These are phyloP conservation scores for Haliclystus octoradiatus DNA, from an alignment of 30 jellyfish, hydroid and myxozoan genomes.

Conservation along the genomic window DNA sequence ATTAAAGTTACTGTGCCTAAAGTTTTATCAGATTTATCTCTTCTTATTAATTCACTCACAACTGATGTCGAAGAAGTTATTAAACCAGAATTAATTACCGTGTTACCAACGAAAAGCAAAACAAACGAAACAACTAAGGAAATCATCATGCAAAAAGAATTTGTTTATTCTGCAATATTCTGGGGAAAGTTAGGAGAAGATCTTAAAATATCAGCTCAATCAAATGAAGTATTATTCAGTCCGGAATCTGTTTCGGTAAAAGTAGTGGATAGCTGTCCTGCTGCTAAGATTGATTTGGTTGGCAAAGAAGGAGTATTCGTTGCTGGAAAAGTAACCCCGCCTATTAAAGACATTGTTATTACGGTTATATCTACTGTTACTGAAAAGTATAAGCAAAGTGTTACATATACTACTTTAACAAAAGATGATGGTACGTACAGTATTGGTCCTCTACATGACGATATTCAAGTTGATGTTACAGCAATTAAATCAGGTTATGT, in stretches of 20 bases:
- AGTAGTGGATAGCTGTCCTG: constrained; percentile 73
- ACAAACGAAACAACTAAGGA: not conserved
- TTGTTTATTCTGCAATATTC: constrained; percentile 46
- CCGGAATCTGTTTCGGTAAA: constrained; percentile 33
- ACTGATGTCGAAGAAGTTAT: not conserved
- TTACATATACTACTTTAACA: constrained; percentile 28
- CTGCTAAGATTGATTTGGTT: constrained; percentile 50
- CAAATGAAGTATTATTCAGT: constrained; percentile 61
- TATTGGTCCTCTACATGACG: constrained; percentile 93
- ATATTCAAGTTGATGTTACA: constrained; percentile 48
- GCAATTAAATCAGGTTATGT: constrained; percentile 84
- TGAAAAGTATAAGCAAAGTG: constrained; percentile 35
- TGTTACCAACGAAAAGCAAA: not conserved
- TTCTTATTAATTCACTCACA: not conserved
- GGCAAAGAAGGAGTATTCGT: constrained; percentile 90
- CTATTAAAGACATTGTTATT: constrained; percentile 54
- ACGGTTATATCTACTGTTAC: constrained; percentile 36
- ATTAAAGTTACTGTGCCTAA: not conserved
- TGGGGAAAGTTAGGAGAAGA: constrained; percentile 85
- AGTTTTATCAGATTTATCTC: not conserved
- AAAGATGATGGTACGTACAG: constrained; percentile 73
- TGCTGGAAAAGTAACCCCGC: constrained; percentile 65
- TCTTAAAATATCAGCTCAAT: constrained; percentile 46
- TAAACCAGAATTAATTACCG: not conserved
- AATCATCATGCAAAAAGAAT: not conserved